phyloP scores from a whole-genome alignment of 1,140 invertebrate genomes.

The Apis laboriosa region DNA sequence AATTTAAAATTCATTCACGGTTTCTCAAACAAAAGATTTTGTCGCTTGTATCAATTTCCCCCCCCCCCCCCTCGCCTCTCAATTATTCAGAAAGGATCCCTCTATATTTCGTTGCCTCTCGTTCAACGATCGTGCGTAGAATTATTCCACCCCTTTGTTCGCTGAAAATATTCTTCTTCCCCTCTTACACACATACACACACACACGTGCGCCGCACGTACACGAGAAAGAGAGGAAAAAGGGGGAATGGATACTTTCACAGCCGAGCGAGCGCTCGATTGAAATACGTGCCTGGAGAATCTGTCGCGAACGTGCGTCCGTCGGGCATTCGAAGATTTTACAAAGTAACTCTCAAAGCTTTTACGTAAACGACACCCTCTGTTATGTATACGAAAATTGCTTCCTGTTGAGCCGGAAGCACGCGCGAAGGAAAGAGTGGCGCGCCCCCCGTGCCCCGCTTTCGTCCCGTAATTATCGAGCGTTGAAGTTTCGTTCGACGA shows the following conservation, averaged over 20 bases:
- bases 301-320: conserved; percentile 43
- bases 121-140: no score
- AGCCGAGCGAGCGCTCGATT: conserved; percentile 26
- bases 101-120: not conserved
- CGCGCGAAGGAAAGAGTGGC: not conserved
- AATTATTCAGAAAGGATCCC: not conserved
- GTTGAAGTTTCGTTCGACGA: not conserved
- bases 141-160: not conserved
- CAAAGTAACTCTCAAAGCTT: conserved; percentile 20
- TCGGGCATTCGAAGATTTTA: conserved; percentile 24
- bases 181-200: not conserved
- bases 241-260: conserved; percentile 16
- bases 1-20: not conserved
- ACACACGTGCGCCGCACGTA: no score
- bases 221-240: no score
- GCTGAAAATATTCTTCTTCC: not conserved
- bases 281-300: conserved; percentile 43
- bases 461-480: not conserved
- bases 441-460: not conserved
- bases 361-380: conserved; percentile 18
- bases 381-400: not conserved
- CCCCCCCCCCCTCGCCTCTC: not conserved
- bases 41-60: no score
- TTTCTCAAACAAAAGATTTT: not conserved
- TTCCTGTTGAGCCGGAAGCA: not conserved